Conservation (phyloP, 1,140 invertebrate species). For the Neodiprion virginianus region DNA sequence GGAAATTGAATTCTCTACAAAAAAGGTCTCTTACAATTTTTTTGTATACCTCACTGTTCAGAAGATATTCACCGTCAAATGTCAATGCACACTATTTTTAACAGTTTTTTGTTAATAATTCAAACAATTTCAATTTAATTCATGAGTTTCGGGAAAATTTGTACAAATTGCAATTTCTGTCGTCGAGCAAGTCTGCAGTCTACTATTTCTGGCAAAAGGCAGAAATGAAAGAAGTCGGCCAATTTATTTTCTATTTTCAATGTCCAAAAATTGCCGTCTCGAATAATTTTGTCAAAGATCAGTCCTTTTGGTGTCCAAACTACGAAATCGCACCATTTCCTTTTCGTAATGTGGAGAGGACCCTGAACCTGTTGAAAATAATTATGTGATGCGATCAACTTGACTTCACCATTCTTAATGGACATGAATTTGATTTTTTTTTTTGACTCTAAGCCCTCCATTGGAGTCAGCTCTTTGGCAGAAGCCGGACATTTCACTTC, state of each 20-base stretch:
- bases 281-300: slow-evolving; percentile 22
- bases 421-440: slow-evolving; percentile 26
- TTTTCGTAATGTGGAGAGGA: slow-evolving; percentile 44
- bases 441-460: slow-evolving; percentile 25
- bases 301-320: slow-evolving; percentile 47
- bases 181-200: too few species aligned
- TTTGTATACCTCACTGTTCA: too few species aligned
- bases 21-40: too few species aligned
- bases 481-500: slow-evolving; percentile 52
- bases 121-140: too few species aligned
- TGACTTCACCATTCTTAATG: slow-evolving; percentile 27
- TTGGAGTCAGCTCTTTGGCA: slow-evolving; percentile 21
- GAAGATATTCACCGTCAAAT: too few species aligned
- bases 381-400: slow-evolving; percentile 31
- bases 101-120: too few species aligned
- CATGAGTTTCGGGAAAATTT: too few species aligned
- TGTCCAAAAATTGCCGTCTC: slow-evolving; percentile 19
- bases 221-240: background rate
- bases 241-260: slow-evolving; percentile 26
- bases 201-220: too few species aligned
- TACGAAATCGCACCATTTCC: slow-evolving; percentile 52
- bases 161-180: too few species aligned
- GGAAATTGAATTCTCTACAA: too few species aligned
- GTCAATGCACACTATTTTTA: too few species aligned
- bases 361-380: slow-evolving; percentile 45